Percentiles rank a stretch among this genome's conserved stretches.
Evolutionary conservation across 2,888 invertebrate species (phyloP).

Genomic region (Silvanus unidentatus): DNA sequence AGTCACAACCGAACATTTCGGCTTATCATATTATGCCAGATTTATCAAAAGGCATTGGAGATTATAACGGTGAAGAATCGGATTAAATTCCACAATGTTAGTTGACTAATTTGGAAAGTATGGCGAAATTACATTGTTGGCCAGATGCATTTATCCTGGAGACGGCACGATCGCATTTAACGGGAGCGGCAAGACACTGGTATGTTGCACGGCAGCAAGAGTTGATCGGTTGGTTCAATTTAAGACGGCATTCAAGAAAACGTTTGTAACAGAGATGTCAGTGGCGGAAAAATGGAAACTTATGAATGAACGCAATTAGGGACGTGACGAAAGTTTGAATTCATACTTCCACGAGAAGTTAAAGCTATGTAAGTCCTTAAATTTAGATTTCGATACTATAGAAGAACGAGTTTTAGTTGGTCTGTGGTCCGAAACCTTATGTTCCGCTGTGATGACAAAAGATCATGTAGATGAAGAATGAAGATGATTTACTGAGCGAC

Average conservation of each 20-base stretch:
- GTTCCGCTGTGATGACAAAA: slow-evolving; percentile 9
- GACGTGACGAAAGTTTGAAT: slow-evolving; percentile 2
- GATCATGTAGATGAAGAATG: slow-evolving; percentile 1
- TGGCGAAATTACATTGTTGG: slow-evolving; percentile 12
- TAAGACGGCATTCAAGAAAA: not conserved
- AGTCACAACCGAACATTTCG: too few species aligned
- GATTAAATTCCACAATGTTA: slow-evolving; percentile 4
- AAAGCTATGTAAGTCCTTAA: slow-evolving; percentile 5
- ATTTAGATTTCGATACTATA: slow-evolving; percentile 6
- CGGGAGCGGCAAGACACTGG: slow-evolving; percentile 5
- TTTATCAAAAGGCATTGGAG: slow-evolving; percentile 7
- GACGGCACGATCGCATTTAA: slow-evolving; percentile 14
- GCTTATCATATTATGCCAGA: slow-evolving; percentile 10
- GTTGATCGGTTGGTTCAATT: not conserved
- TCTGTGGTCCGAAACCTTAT: slow-evolving; percentile 8
- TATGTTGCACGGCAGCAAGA: not conserved
- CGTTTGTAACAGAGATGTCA: not conserved
- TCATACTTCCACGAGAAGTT: slow-evolving; percentile 10
- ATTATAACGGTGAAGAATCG: slow-evolving; percentile 5
- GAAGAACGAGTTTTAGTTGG: slow-evolving; percentile 11
- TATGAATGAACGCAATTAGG: not conserved
- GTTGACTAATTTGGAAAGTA: slow-evolving; percentile 5
- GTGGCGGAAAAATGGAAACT: not conserved
- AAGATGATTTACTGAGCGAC: slow-evolving; percentile 1
- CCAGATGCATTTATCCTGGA: slow-evolving; percentile 15